phyloP scores from a whole-genome alignment of 2,888 invertebrate genomes.

The Cryptophagus acutangulus region DNA sequence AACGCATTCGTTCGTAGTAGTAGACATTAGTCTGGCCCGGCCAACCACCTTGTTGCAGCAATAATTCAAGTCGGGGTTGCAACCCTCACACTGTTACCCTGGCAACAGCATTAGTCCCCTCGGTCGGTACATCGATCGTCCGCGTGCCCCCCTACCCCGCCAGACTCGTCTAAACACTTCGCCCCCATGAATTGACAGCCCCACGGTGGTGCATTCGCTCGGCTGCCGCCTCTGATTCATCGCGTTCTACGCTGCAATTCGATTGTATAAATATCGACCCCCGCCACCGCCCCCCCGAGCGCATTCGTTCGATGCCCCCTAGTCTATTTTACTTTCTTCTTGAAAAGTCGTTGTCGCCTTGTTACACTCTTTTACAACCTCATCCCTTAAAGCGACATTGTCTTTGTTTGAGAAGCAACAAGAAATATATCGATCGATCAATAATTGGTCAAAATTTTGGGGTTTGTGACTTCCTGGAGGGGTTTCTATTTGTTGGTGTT shows the following conservation, averaged over 20 bases:
- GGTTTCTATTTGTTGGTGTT: too few species aligned
- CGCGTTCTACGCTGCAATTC: constrained; percentile 13
- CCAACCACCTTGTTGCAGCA: constrained; percentile 45
- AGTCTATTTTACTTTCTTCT: too few species aligned
- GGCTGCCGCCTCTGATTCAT: constrained; percentile 35
- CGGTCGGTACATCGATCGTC: constrained; percentile 48
- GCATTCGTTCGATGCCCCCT: constrained; percentile 6
- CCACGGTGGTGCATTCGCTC: constrained; percentile 33
- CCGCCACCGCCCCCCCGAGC: too few species aligned
- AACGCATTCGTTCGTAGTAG: constrained; percentile 15
- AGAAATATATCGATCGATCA: too few species aligned
- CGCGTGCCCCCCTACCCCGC: constrained; percentile 51
- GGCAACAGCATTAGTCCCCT: constrained; percentile 48
- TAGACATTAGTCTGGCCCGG: constrained; percentile 25
- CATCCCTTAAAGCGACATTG: too few species aligned
- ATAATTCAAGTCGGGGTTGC: constrained; percentile 52
- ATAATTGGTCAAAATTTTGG: too few species aligned
- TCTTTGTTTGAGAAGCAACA: too few species aligned
- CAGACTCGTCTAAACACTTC: constrained; percentile 41
- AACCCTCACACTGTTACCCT: constrained; percentile 49
- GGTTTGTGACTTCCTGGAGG: too few species aligned
- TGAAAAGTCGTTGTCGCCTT: too few species aligned
- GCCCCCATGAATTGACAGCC: constrained; percentile 47
- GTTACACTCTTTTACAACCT: too few species aligned
- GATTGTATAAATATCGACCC: constrained; percentile 5